A percentile compares a stretch with the other conserved stretches of the same genome.
These are phyloP conservation scores for Turdus rufiventris DNA, from an alignment of 2,113 vertebrate genomes.

Conservation along the genomic window DNA sequence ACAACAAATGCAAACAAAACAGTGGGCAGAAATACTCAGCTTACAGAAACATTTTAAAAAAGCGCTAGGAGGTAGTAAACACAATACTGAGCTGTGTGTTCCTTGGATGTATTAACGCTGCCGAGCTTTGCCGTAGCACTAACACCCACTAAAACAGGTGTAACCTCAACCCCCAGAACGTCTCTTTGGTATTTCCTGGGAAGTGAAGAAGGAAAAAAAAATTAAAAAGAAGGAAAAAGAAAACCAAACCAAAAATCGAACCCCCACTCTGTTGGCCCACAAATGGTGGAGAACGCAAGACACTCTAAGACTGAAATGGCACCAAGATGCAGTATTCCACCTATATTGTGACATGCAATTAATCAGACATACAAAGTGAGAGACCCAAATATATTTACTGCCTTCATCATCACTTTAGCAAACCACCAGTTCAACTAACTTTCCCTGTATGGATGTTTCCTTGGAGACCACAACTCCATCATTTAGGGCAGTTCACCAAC, in stretches of 20 bases:
- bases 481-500: not conserved
- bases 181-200: not conserved
- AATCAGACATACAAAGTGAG: not conserved
- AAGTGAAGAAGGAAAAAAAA: not conserved
- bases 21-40: not conserved
- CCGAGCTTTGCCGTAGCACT: not conserved
- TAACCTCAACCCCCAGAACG: not conserved
- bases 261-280: not conserved
- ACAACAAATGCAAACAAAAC: not conserved
- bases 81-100: not conserved
- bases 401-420: not conserved
- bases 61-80: not conserved
- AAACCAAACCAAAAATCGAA: not conserved
- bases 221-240: not conserved
- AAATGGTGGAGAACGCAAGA: not conserved
- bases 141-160: not conserved
- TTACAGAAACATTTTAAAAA: not conserved
- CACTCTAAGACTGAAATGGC: not conserved
- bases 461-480: not conserved
- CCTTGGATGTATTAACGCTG: not conserved
- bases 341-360: not conserved
- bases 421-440: not conserved
- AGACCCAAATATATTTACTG: not conserved
- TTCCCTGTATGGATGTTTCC: not conserved
- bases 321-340: not conserved